Evolutionary conservation across 2,113 vertebrate species (phyloP), one percentile per base, ranked within the genome.

Genomic region (Rynchops niger): DNA sequence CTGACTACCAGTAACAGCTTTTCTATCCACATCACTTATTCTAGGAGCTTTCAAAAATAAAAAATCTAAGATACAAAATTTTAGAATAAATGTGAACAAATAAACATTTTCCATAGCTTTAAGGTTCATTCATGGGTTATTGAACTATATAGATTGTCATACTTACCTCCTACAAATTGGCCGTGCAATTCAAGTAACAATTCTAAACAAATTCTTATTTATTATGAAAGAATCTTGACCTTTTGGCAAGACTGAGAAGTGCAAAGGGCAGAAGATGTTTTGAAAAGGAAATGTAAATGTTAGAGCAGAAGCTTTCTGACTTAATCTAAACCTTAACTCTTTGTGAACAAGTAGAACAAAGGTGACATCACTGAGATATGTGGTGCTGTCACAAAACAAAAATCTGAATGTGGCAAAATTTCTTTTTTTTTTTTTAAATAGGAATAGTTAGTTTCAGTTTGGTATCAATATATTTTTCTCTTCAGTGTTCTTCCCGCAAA

Each of bases 271-370:
- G 58, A 94, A 76, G 73, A 72, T 94, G 73, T 93, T 97, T 95
- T 95, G 83, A 89, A 95, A 94, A 94, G 62, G 91, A 95, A 94
- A 95, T 79, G 90, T 90, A 82, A 96, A 96, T 93, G 77, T 84
- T 93, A 89, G 62, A 71, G 77, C 47, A 91, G 61, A 91, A 88
- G 69, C 70, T 71, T 93, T 91, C 81, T 82, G 73, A 76, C 62
- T 89, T 55, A 55, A 89, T 77, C 63, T 92, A 89, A 93, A 93
- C 78, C 17, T 85, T 91, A 95, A 96, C 77, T 95, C 56, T 40
- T 87, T 91, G 65, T 21, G 62, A 95, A 61, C 86, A 95, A 87
- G 43, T 34, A 61, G 49, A 72, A 72, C 32, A 82, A 86, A 88
- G 53, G 34, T 0, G 0, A 62, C 49, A 69, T 79, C 43, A 20